These are phyloP conservation scores for Forbesichthys agassizii DNA, from an alignment of 2,113 vertebrate species.

Conservation along the genomic window DNA sequence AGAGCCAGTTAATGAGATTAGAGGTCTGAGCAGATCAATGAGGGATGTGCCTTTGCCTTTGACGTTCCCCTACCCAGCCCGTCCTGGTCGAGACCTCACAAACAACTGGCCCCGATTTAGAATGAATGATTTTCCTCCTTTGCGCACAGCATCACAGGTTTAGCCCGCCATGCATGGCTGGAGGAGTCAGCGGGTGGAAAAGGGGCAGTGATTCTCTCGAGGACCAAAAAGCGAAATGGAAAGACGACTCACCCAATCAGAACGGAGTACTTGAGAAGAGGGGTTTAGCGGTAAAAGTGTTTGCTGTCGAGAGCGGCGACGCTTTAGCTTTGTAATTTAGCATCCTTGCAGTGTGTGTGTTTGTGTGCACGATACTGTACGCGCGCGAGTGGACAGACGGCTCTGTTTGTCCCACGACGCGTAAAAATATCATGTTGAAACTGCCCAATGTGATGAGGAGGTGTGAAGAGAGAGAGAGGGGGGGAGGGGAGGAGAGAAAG, in stretches of 20 bases:
- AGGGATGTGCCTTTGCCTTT: slow-evolving; percentile 42
- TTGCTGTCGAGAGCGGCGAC: too few species aligned
- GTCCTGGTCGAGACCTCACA: slow-evolving; percentile 46
- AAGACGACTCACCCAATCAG: background rate
- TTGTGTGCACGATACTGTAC: too few species aligned
- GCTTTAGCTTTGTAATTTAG: too few species aligned
- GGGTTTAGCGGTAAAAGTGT: too few species aligned
- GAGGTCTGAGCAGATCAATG: slow-evolving; percentile 67
- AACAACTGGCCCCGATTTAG: slow-evolving; percentile 59
- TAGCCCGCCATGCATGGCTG: slow-evolving; percentile 16
- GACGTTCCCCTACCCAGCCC: slow-evolving; percentile 44
- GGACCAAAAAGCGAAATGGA: background rate
- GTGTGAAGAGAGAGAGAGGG: too few species aligned
- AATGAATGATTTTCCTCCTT: slow-evolving; percentile 61
- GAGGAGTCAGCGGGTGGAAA: slow-evolving; percentile 1
- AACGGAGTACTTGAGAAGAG: too few species aligned
- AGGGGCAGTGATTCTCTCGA: background rate
- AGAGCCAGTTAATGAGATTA: slow-evolving; percentile 76
- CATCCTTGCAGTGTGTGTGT: too few species aligned
- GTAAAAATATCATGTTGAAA: too few species aligned
- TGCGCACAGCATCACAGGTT: slow-evolving; percentile 43
- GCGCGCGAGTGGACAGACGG: too few species aligned
- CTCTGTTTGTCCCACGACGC: too few species aligned
- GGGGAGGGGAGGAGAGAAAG: too few species aligned
- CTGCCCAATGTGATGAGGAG: too few species aligned